phyloP scores from a whole-genome alignment of 2,113 vertebrate species.

The Maccullochella peelii region DNA sequence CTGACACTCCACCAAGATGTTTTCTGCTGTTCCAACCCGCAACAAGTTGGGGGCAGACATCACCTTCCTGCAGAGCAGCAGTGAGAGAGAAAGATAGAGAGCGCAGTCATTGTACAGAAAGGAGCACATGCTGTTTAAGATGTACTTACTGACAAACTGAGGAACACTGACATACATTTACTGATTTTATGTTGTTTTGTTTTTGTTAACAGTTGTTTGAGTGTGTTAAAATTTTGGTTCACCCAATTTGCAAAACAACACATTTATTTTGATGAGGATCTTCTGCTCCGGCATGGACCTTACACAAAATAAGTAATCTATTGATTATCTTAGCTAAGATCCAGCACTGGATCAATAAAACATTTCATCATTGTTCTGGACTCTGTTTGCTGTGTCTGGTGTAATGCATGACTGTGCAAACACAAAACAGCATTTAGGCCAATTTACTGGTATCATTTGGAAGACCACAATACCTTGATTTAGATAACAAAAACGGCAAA shows the following conservation, averaged over 20 bases:
- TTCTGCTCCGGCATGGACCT: background rate
- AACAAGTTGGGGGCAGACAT: constrained; percentile 78
- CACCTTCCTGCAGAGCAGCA: constrained; percentile 51
- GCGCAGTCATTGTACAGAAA: background rate
- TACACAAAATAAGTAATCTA: constrained; percentile 34
- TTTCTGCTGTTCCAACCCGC: constrained; percentile 68
- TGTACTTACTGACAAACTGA: background rate
- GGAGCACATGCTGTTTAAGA: background rate
- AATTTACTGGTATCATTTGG: background rate
- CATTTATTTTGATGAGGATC: background rate
- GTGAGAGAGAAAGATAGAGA: background rate
- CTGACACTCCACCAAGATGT: constrained; percentile 79
- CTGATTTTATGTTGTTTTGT: background rate
- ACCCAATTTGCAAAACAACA: background rate
- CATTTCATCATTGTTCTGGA: constrained; percentile 15
- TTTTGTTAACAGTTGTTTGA: background rate
- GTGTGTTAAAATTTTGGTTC: too few species aligned
- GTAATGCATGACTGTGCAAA: background rate
- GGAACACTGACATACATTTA: background rate
- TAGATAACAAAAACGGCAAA: background rate
- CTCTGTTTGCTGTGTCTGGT: constrained; percentile 4
- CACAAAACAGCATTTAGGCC: background rate
- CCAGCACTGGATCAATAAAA: constrained; percentile 29
- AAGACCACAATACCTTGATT: background rate
- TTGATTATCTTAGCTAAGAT: constrained; percentile 18